Conservation (phyloP, 2,797 vertebrate species). For the Peromyscus attwateri region DNA sequence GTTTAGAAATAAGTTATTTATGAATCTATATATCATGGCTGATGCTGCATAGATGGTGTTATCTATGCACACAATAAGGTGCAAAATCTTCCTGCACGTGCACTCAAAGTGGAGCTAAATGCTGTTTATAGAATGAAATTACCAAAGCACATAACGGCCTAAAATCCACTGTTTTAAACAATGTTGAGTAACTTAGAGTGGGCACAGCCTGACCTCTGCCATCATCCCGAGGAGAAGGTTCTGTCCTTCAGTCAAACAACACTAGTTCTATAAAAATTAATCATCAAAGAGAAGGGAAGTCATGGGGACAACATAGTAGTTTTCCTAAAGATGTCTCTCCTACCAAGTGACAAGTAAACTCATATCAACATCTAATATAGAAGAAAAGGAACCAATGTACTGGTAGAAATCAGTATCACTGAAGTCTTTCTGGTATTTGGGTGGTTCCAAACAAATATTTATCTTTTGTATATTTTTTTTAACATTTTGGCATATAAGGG, state of each 20-base stretch:
- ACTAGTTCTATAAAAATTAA: not conserved
- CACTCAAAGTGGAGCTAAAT: not conserved
- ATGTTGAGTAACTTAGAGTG: not conserved
- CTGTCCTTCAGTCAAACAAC: not conserved
- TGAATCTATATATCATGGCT: not conserved
- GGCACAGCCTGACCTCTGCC: not conserved
- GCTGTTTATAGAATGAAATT: not conserved
- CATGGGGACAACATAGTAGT: not conserved
- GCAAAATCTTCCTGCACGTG: not conserved
- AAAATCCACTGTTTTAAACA: not conserved
- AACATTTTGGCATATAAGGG: not conserved
- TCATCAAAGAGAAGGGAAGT: not conserved
- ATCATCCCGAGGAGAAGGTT: not conserved
- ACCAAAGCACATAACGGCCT: not conserved
- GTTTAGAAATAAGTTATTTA: not conserved
- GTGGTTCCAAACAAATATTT: not conserved
- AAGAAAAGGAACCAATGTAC: not conserved
- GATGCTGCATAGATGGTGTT: not conserved
- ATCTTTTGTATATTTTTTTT: not conserved
- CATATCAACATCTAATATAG: not conserved
- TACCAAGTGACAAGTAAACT: not conserved
- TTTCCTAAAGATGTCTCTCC: not conserved
- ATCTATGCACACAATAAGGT: not conserved
- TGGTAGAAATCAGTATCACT: not conserved
- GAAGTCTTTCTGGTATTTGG: not conserved